These are phyloP conservation scores for Triplophysa tibetana DNA, from an alignment of 2,113 vertebrate genomes.

Conservation along the genomic window DNA sequence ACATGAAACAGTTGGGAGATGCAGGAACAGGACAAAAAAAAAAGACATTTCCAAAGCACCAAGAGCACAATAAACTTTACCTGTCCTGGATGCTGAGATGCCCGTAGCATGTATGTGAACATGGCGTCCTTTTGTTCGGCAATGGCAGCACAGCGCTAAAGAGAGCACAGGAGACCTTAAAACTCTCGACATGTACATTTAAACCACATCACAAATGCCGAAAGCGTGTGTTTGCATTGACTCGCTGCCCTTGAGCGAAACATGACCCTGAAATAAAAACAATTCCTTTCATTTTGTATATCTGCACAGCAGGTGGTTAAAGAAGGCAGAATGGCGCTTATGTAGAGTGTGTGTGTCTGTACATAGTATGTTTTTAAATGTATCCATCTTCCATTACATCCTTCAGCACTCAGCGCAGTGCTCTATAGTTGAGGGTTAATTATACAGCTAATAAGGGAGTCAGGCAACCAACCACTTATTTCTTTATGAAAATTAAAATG, in stretches of 20 bases:
- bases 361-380: constrained; percentile 9
- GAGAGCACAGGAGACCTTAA: constrained; percentile 61
- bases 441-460: constrained; percentile 91
- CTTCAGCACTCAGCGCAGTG: constrained; percentile 84
- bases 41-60: neutral
- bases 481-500: constrained; percentile 96
- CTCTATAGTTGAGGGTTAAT: constrained; percentile 90
- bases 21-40: too few relatives aligned
- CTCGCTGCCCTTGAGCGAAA: neutral
- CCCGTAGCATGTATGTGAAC: constrained; percentile 66
- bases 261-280: constrained; percentile 15
- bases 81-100: constrained; percentile 73
- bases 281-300: constrained; percentile 10
- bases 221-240: neutral
- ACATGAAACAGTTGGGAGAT: too few relatives aligned
- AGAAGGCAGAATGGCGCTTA: neutral
- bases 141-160: constrained; percentile 81
- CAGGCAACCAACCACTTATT: constrained; percentile 88
- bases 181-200: neutral
- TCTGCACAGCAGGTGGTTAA: constrained; percentile 1
- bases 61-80: constrained; percentile 65
- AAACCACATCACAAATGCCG: neutral
- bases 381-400: constrained; percentile 77
- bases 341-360: constrained; percentile 5
- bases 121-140: constrained; percentile 76